Percentiles rank a stretch among this genome's conserved stretches.
Conservation (phyloP, 2,113 vertebrate genomes). For the Otocyon megalotis region DNA sequence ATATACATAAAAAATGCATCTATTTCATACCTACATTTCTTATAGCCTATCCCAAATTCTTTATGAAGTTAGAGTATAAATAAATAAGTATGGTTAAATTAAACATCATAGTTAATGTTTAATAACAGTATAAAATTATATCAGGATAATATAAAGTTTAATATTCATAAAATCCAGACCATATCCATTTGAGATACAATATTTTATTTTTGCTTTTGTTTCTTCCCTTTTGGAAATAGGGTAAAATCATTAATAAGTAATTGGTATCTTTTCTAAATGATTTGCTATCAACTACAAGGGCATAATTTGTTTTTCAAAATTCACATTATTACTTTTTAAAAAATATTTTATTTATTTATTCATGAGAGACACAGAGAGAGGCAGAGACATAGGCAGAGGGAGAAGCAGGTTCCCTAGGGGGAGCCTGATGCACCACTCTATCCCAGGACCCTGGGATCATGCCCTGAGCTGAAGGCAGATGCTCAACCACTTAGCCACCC, state of each 20-base stretch:
- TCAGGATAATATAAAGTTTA: slow-evolving; percentile 16
- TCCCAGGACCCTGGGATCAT: too few species aligned
- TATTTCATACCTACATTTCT: background rate
- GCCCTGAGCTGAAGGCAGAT: too few species aligned
- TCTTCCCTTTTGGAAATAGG: slow-evolving; percentile 32
- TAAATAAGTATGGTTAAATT: slow-evolving; percentile 54
- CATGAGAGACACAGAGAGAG: too few species aligned
- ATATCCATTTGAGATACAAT: background rate
- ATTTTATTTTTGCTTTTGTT: slow-evolving; percentile 58
- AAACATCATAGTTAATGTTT: slow-evolving; percentile 58
- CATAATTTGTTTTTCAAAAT: background rate
- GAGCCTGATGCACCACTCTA: too few species aligned
- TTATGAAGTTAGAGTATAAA: slow-evolving; percentile 57
- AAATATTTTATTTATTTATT: too few species aligned
- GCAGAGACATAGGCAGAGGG: too few species aligned
- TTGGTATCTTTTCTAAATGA: slow-evolving; percentile 1
- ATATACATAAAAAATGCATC: background rate
- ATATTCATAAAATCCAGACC: background rate
- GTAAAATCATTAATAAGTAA: slow-evolving; percentile 35
- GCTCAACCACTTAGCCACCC: too few species aligned
- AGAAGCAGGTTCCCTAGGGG: too few species aligned
- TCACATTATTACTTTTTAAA: background rate
- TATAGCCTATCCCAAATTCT: slow-evolving; percentile 18
- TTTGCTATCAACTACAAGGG: slow-evolving; percentile 29
- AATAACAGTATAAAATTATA: slow-evolving; percentile 46